Evolutionary conservation across 2,888 invertebrate species (phyloP).

Genomic region (Volucella inanis): DNA sequence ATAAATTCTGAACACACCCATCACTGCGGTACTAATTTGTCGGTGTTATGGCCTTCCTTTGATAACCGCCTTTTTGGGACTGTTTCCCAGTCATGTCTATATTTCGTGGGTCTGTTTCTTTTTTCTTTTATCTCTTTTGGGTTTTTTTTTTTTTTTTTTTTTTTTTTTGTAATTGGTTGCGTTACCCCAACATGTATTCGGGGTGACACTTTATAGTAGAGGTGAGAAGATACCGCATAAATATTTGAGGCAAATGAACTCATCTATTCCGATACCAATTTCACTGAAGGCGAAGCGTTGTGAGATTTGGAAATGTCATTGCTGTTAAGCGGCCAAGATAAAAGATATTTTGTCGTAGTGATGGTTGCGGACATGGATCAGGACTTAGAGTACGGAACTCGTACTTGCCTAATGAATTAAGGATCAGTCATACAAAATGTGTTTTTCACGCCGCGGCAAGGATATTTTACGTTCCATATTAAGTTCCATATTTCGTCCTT

Average conservation of each 20-base stretch:
- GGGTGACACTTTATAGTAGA: constrained; percentile 9
- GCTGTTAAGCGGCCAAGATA: too few relatives aligned
- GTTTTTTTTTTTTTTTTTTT: neutral
- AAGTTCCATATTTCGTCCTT: too few relatives aligned
- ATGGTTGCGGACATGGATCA: too few relatives aligned
- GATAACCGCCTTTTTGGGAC: neutral
- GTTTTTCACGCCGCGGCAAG: neutral
- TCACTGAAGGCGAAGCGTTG: neutral
- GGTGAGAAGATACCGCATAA: constrained; percentile 16
- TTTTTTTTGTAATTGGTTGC: constrained; percentile 23
- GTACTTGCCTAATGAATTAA: too few relatives aligned
- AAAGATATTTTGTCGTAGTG: too few relatives aligned
- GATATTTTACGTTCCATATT: neutral
- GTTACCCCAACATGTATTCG: neutral
- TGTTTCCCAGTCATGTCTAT: too few relatives aligned
- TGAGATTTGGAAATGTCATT: too few relatives aligned
- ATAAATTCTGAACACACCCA: constrained; percentile 56
- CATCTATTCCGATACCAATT: constrained; percentile 30
- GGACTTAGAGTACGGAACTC: too few relatives aligned
- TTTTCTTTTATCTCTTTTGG: constrained; percentile 5
- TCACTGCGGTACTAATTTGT: constrained; percentile 10
- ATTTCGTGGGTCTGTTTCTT: neutral
- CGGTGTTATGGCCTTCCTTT: constrained; percentile 1
- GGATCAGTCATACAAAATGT: too few relatives aligned
- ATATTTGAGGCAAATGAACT: constrained; percentile 35